Base-by-base conservation (phyloP, 2,888 invertebrate genomes). In the Idaea biselata region DNA sequence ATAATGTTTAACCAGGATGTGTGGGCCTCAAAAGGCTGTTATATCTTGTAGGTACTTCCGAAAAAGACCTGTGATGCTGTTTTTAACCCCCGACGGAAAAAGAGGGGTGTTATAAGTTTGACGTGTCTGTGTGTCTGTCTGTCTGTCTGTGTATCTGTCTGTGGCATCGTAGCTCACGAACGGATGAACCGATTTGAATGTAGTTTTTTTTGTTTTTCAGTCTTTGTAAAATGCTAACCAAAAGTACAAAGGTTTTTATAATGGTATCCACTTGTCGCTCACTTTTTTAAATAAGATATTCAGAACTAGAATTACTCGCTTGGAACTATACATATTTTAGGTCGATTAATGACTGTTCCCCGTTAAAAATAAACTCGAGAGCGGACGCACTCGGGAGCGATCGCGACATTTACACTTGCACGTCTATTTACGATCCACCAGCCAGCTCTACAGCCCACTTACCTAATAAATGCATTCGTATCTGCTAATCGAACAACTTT, bases 351-450 rank as follows among this genome's bases (percentile, higher is more conserved):
- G 81, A 80, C 80, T 79, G 81, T 75, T 75, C 70, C 69, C 66
- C 65, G 81, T 75, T 84, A 87, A 83, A 88, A 87, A 87, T 87
- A 88, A 84, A 80, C 80, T 65, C 61, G 73, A 72, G 71, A 71
- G 66, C 64, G 62, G 64, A 63, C 68, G 53, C 60, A 65, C 73
- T 68, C 70, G 73, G n/a, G 68, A 65, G 71, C 67, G 79, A 75
- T 75, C 80, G 81, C 83, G 88, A 88, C 89, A 88, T 90, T 89
- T 89, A 83, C 80, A 78, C 78, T 71, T 89, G 88, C 89, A 88
- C 82, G 84, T 87, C 89, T 89, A 89, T 90, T 90, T 89, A 74
- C 75, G 84, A 84, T 73, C 73, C 68, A 65, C 70, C 74, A 75
- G 77, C 75, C 79, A 75, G 79, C 78, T 78, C 73, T 73, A 66